These are phyloP conservation scores for Drosophila koepferae DNA, from an alignment of 2,888 invertebrate genomes.

Conservation along the genomic window DNA sequence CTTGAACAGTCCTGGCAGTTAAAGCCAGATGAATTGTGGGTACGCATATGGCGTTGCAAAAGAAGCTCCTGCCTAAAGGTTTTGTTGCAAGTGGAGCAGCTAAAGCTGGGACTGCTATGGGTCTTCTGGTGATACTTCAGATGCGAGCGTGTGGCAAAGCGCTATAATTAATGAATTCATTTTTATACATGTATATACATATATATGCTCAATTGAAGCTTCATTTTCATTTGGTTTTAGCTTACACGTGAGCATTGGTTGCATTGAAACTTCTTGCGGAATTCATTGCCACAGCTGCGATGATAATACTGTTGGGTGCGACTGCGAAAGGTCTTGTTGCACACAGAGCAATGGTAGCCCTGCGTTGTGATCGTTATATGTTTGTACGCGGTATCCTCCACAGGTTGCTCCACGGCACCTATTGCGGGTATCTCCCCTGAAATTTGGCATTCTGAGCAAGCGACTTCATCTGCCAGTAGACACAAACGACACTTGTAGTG, in stretches of 20 bases:
- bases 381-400: neutral
- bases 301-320: constrained; percentile 89
- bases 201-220: neutral
- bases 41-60: constrained; percentile 89
- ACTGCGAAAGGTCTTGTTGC: constrained; percentile 89
- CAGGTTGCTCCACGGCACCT: neutral
- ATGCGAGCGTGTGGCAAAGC: constrained; percentile 90
- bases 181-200: neutral
- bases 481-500: constrained; percentile 91
- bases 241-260: constrained; percentile 82
- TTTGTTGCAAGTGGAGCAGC: constrained; percentile 87
- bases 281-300: constrained; percentile 87
- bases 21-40: constrained; percentile 86
- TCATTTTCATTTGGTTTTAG: neutral
- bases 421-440: neutral
- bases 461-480: constrained; percentile 88
- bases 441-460: constrained; percentile 86
- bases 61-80: constrained; percentile 90
- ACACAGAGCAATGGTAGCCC: constrained; percentile 87
- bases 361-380: constrained; percentile 49
- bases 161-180: constrained; percentile 80
- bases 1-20: constrained; percentile 88
- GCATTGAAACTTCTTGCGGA: constrained; percentile 86
- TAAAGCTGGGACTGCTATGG: constrained; percentile 42
- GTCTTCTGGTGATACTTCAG: constrained; percentile 89